These are phyloP conservation scores for Cybosia mesomella DNA, from an alignment of 2,888 invertebrate species.

Conservation along the genomic window DNA sequence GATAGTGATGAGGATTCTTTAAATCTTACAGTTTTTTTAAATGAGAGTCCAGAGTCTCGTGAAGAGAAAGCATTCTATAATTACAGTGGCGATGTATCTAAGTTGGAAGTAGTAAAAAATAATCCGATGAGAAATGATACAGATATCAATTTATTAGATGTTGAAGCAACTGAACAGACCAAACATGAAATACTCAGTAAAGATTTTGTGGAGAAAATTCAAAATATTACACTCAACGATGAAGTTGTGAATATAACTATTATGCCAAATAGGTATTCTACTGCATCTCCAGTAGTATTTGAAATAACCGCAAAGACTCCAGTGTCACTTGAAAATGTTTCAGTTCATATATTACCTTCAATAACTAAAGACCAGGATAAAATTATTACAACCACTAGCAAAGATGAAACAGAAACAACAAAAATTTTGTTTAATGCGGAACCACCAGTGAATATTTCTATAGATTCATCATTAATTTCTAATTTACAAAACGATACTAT, in stretches of 20 bases:
- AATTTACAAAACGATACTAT: constrained; percentile 18
- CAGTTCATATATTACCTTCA: neutral
- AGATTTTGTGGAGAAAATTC: constrained; percentile 34
- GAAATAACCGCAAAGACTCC: constrained; percentile 73
- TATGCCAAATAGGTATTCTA: constrained; percentile 58
- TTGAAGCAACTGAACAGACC: constrained; percentile 43
- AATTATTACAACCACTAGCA: constrained; percentile 24
- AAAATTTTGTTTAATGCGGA: constrained; percentile 29
- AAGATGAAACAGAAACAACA: constrained; percentile 10
- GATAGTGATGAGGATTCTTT: constrained; percentile 64
- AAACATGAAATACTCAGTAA: constrained; percentile 28
- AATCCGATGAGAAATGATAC: constrained; percentile 46
- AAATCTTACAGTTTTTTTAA: constrained; percentile 76
- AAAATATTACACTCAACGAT: constrained; percentile 52
- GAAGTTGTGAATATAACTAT: constrained; percentile 67
- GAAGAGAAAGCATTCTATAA: constrained; percentile 51
- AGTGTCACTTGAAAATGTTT: constrained; percentile 54
- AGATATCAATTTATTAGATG: constrained; percentile 41
- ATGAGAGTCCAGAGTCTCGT: constrained; percentile 57
- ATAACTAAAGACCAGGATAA: constrained; percentile 22
- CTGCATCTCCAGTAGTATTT: constrained; percentile 55
- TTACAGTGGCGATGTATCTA: constrained; percentile 57
- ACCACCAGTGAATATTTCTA: constrained; percentile 33
- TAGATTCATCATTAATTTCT: neutral
- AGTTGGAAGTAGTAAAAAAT: constrained; percentile 52